Evolutionary conservation across 2,113 vertebrate genomes (phyloP), one percentile per base, ranked within the genome.

Genomic region (Polypterus senegalus): DNA sequence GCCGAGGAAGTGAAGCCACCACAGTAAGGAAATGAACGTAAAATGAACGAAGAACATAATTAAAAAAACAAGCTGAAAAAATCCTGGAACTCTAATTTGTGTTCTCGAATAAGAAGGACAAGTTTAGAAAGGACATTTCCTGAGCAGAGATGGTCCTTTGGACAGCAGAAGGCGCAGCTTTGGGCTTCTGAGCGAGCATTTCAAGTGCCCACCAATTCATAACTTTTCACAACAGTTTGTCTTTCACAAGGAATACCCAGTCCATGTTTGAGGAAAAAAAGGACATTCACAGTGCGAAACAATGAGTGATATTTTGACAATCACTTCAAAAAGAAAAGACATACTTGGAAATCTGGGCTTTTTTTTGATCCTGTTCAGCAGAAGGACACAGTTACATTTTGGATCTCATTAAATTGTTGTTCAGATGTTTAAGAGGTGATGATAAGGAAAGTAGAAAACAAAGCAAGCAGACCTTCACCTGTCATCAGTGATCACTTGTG

Each of bases 201-300:
- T 91, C 85, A 97, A 97, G 96, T 98, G 93, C 92, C 93, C 92
- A 93, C 88, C 88, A 91, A 86, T 91, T 89, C 77, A 81, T 85
- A 85, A 86, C 87, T 81, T 86, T 83, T 84, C 79, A 87, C 81
- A 81, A 80, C 76, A 85, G 75, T 88, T 87, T 83, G 77, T 86
- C 84, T 83, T 86, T 81, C 78, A 83, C 76, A 81, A 60, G 71
- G 75, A 81, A 81, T 80, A 68, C 81, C 80, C 79, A 80, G 79
- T 82, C 87, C 78, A 72, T 74, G 76, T 73, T 79, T 80, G 80
- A 79, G 86, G 77, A 83, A 69, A 74, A 72, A n/a, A 27, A 80
- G 75, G 76, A 77, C 51, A 72, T 71, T 70, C 70, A 79, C 49
- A 69, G 65, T 70, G 65, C 64, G 53, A 0, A 65, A 74, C 69